phyloP scores from a whole-genome alignment of 2,113 vertebrate species.

The Amphiprion ocellaris region DNA sequence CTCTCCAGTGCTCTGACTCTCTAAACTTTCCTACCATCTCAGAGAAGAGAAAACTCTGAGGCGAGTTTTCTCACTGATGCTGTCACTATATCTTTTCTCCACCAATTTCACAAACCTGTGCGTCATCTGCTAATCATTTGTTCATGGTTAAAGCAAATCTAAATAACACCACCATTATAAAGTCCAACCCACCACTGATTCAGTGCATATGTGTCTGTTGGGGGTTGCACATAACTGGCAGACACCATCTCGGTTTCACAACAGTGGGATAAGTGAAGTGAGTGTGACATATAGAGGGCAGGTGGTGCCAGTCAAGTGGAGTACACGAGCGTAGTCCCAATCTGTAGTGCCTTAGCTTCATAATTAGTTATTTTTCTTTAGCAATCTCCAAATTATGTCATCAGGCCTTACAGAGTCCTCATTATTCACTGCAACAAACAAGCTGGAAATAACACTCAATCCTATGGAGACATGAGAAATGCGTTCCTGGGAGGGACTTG shows the following conservation, averaged over 20 bases:
- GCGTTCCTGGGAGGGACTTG: conserved; percentile 69
- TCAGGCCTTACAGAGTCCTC: conserved; percentile 74
- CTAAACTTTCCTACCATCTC: conserved; percentile 34
- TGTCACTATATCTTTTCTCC: not conserved
- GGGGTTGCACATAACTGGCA: conserved; percentile 66
- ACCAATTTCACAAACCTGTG: conserved; percentile 29
- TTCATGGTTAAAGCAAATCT: conserved; percentile 41
- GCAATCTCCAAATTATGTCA: conserved; percentile 76
- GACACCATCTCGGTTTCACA: conserved; percentile 59
- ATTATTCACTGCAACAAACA: conserved; percentile 86
- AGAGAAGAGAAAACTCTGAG: conserved; percentile 25
- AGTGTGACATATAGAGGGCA: conserved; percentile 77
- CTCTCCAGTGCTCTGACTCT: conserved; percentile 14
- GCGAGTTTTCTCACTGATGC: not conserved
- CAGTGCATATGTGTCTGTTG: conserved; percentile 52
- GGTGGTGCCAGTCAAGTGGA: conserved; percentile 85
- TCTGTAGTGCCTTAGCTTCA: conserved; percentile 68
- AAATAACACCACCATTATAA: conserved; percentile 38
- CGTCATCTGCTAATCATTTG: not conserved
- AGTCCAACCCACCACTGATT: conserved; percentile 41
- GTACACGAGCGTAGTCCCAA: conserved; percentile 83
- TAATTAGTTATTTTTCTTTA: conserved; percentile 76
- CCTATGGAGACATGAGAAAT: conserved; percentile 74
- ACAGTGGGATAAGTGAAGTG: conserved; percentile 67
- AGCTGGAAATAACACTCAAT: conserved; percentile 77